Evolutionary conservation across 2,797 vertebrate genomes (phyloP).

Genomic region (Pogonophryne albipinna): DNA sequence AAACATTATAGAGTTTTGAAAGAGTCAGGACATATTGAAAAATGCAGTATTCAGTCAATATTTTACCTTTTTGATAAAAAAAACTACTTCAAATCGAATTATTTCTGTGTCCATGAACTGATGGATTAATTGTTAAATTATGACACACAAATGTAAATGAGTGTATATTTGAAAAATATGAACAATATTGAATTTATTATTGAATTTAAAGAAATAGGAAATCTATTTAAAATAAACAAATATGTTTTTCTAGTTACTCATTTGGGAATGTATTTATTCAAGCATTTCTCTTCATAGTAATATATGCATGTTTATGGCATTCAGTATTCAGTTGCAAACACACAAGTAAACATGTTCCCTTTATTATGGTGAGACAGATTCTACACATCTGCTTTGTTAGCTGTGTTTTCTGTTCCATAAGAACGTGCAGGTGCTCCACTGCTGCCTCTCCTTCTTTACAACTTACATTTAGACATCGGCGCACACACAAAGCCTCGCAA

Average conservation of each 20-base stretch:
- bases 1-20: not conserved
- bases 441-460: slow-evolving; percentile 50
- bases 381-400: slow-evolving; percentile 55
- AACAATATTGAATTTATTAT: not conserved
- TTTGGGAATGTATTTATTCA: not conserved
- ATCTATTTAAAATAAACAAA: no score
- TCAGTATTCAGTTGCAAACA: slow-evolving; percentile 45
- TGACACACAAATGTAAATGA: no score
- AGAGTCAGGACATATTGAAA: not conserved
- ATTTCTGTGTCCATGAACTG: not conserved
- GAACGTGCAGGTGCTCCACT: slow-evolving; percentile 72
- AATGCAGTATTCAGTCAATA: not conserved
- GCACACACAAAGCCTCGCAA: slow-evolving; percentile 68
- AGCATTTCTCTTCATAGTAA: not conserved
- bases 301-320: slow-evolving; percentile 25
- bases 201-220: not conserved
- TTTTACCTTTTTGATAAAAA: not conserved
- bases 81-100: no score
- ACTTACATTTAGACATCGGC: slow-evolving; percentile 63
- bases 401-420: slow-evolving; percentile 30
- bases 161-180: not conserved
- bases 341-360: slow-evolving; percentile 46
- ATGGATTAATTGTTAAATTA: not conserved
- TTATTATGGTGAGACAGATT: slow-evolving; percentile 25
- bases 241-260: not conserved